Conservation (phyloP, 2,113 vertebrate species). For the Indicator indicator region DNA sequence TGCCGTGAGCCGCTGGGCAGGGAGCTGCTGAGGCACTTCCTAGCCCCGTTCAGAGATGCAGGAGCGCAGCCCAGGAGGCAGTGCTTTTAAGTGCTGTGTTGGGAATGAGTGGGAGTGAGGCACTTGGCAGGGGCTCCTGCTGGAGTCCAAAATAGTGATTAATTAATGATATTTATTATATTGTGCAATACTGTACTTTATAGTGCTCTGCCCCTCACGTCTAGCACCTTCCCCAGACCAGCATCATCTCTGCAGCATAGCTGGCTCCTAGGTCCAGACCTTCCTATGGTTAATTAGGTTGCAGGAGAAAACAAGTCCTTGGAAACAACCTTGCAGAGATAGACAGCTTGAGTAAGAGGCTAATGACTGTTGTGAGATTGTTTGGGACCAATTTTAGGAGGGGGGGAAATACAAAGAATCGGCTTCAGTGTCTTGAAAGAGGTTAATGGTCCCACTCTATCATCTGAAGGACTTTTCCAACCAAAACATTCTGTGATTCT, state of each 20-base stretch:
- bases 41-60: fast-evolving
- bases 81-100: background rate
- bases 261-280: background rate
- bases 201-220: background rate
- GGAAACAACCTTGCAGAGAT: background rate
- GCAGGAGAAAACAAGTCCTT: background rate
- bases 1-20: background rate
- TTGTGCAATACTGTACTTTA: background rate
- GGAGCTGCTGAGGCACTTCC: background rate
- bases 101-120: background rate
- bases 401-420: background rate
- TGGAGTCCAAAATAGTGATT: background rate
- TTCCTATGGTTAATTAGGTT: background rate
- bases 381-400: background rate
- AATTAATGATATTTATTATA: background rate
- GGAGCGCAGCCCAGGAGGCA: background rate
- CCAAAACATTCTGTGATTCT: background rate
- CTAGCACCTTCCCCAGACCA: background rate
- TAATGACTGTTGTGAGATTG: background rate
- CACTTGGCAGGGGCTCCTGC: background rate
- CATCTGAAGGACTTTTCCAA: background rate
- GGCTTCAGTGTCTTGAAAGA: background rate
- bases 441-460: background rate
- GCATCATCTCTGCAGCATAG: background rate
- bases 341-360: background rate